Evolutionary conservation across 2,888 invertebrate species (phyloP).

Genomic region (Archaeoteleia sp.): DNA sequence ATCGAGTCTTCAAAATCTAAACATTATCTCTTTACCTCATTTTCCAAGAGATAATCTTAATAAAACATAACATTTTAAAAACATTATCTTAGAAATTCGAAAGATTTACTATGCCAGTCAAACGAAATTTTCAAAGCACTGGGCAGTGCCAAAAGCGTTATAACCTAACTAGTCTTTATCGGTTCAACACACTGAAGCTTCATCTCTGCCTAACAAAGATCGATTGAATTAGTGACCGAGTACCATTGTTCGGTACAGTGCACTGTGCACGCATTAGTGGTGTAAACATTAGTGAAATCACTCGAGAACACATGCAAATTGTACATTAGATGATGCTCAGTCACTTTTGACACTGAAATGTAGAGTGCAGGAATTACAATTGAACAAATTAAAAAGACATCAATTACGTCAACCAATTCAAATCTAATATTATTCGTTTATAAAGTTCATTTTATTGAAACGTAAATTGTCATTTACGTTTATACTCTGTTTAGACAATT

Average conservation of each 20-base stretch:
- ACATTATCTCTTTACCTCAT: constrained; percentile 13
- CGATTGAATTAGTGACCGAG: constrained; percentile 57
- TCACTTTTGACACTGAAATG: constrained; percentile 60
- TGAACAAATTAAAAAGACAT: background rate
- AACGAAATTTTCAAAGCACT: constrained; percentile 52
- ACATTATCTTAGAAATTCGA: too few relatives aligned
- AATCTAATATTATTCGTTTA: too few relatives aligned
- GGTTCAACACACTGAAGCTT: constrained; percentile 51
- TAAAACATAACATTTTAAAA: too few relatives aligned
- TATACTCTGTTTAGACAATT: too few relatives aligned
- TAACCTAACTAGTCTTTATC: constrained; percentile 38
- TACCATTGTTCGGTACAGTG: constrained; percentile 60
- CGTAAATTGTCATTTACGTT: too few relatives aligned
- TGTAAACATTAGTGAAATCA: constrained; percentile 52
- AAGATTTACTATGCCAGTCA: constrained; percentile 27
- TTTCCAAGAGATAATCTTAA: too few relatives aligned
- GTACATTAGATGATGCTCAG: constrained; percentile 64
- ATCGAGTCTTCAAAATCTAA: constrained; percentile 63
- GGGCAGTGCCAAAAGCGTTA: constrained; percentile 41
- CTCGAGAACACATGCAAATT: constrained; percentile 59
- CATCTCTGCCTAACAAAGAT: constrained; percentile 39
- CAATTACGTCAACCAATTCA: background rate
- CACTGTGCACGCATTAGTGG: constrained; percentile 53
- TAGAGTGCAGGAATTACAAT: constrained; percentile 63
- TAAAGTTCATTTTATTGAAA: too few relatives aligned